These are phyloP conservation scores for Caenorhabditis doughertyi DNA, from an alignment of 2,888 invertebrate genomes.

Conservation along the genomic window DNA sequence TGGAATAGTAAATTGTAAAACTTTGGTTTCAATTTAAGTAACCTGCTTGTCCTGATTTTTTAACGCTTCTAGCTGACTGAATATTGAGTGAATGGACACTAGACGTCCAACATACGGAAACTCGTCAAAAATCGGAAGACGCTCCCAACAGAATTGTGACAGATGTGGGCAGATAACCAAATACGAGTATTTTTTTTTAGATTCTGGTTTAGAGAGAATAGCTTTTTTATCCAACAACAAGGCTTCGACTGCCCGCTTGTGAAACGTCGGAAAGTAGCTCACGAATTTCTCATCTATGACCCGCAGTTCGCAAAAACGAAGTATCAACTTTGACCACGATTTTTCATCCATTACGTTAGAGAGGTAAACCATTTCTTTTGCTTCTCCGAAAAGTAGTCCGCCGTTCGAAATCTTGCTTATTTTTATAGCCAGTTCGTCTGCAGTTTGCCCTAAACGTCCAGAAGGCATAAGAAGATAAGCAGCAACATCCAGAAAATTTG, in stretches of 20 bases:
- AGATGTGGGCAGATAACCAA: conserved; percentile 59
- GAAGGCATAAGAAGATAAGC: conserved; percentile 53
- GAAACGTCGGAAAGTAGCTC: background rate
- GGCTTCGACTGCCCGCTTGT: background rate
- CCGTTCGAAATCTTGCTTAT: conserved; percentile 22
- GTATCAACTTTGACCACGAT: conserved; percentile 43
- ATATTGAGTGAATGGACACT: conserved; percentile 73
- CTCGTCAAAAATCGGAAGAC: conserved; percentile 70
- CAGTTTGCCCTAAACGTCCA: conserved; percentile 10
- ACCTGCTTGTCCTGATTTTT: conserved; percentile 40
- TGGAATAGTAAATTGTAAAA: conserved; percentile 12
- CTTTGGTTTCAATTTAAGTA: background rate
- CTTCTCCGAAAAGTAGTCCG: conserved; percentile 33
- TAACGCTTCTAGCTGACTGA: conserved; percentile 55
- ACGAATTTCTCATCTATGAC: conserved; percentile 15
- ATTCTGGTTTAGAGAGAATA: background rate
- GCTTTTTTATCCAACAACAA: background rate
- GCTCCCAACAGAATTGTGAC: conserved; percentile 74
- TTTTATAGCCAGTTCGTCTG: conserved; percentile 5
- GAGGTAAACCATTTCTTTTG: conserved; percentile 55
- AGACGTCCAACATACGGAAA: conserved; percentile 73
- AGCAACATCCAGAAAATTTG: conserved; percentile 40
- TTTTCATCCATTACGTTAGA: conserved; percentile 32
- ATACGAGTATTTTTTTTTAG: conserved; percentile 53
- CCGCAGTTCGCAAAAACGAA: conserved; percentile 49